Base-by-base conservation (phyloP, 53 echinoderm and acorn worm species). In the Holothuria scabra region DNA sequence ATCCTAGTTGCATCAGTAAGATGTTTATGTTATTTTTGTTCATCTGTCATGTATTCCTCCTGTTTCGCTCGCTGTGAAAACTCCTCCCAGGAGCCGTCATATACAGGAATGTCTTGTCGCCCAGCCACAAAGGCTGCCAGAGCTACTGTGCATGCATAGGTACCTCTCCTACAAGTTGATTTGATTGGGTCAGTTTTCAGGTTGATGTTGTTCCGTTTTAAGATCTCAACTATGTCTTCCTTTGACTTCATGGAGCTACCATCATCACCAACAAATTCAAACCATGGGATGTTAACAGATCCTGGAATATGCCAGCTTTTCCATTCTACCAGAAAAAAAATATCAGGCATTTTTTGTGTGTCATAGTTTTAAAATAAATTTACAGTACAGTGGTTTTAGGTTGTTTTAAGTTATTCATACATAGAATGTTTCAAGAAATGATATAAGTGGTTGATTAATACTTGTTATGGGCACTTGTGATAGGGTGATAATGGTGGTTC, bases 41-140 rank as follows among this genome's bases (percentile, higher is more conserved):
- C 18, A 18, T 52, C 52, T 52, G 52, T 30, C 87, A 88, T 82
- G 75, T 89, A 92, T 85, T 94, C 72, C 75, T 90, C 67, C 59
- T 84, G 57, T 78, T 79, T 87, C 69, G 93, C 78, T 55, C 66
- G 74, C 34, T 75, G 74, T 18, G 31, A 89, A 26, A 85, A 92
- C 56, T 97, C 97, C 67, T 94, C 91, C 97, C 97, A 97, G 11
- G 97, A 80, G 18, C 97, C 97, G 63, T 95, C 94, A 52, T 88
- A 97, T 21, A 97, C 81, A 16, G 76, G 83, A 52, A 91, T 84
- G 58, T 91, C 89, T 18, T 94, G 85, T 75, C 88, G 92, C 24
- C 97, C 97, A 0, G 89, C 85, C 34, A 89, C 30, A 76, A 85
- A 79, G 10, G 94, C 97, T 9, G 85, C 94, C 28, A 97, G 59